Base-by-base conservation (phyloP, 2,797 vertebrate genomes). In the Acipenser transmontanus region DNA sequence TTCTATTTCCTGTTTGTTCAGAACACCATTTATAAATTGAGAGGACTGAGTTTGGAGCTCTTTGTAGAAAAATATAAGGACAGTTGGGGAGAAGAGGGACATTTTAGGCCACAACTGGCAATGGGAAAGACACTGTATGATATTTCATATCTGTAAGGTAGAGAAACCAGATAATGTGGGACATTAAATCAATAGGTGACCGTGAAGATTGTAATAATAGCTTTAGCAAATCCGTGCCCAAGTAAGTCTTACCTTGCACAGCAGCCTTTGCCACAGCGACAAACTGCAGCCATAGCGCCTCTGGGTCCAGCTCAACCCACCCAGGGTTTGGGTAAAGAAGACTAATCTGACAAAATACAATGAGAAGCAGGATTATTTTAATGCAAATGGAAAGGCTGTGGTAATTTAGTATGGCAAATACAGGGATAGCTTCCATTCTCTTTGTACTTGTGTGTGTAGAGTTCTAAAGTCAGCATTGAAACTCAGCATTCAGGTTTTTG, bases 301-400 rank as follows among this genome's bases (percentile, higher is more conserved):
- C 93, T 7, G 97, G 96, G 75, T 96, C 91, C 72, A 98, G 82
- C 81, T 99, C 97, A 73, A 97, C 94, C 79, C 90, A 84, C 17
- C 94, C 95, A 6, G 78, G 75, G 50, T 72, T 80, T 71, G 97
- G 97, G 82, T 92, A 91, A 72, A 95, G 72, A 0, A 81, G 82
- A 14, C 86, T 76, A 34, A 97, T 83, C 97, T 99, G 78, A 70
- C 73, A 1, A 59, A 0, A 14, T 70, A 81, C 78, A 65, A 9
- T 71, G n/a, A 17, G 1, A 66, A 1, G 77, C 0, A 71, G 47
- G 47, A 62, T 12, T 8, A 20, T 68, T 67, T 59, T 0, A 1
- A n/a, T 10, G 7, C 54, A 13, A 10, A 20, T 8, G 17, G 14
- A 8, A 12, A 57, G 14, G 6, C 14, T 61, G 7, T 49, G 10